Evolutionary conservation across 2,113 vertebrate genomes (phyloP), one percentile per base, ranked within the genome.

Genomic region (Vidua macroura): DNA sequence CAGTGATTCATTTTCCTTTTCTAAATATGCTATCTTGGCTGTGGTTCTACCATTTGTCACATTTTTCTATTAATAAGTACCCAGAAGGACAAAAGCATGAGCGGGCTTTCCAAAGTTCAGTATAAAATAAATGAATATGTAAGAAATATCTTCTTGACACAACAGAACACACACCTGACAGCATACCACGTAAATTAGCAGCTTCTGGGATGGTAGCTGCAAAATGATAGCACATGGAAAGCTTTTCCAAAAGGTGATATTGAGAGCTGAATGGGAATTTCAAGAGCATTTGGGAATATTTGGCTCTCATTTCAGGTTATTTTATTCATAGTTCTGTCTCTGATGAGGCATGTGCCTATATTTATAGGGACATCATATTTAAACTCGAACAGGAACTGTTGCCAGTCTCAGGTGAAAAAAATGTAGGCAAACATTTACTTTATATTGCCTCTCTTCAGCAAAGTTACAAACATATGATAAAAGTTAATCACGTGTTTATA

Each of bases 1-100:
- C 74, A 86, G 92, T 97, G 95, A 97, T 96, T 97, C 91, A 97
- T 96, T 97, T 94, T 91, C 74, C 88, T 90, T 97, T 95, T 89
- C 87, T 94, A 94, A 96, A 96, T 90, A 59, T 84, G 60, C 80
- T 95, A 84, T 93, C 91, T 94, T 96, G 97, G 58, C 89, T 91
- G 37, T 76, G 85, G 73, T 68, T 97, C 86, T 67, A 83, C 80
- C 91, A 95, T 98, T 97, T 97, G 96, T 97, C 96, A 97, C 92
- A 46, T 96, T 95, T 96, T 94, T 92, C 72, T 82, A 92, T 97
- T 96, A 97, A 91, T 95, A 96, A 94, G 66, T 48, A 73, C 43
- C 84, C 85, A 88, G 83, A 96, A 98, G 96, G 95, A 96, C 95
- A 97, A 96, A 97, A 95, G 52, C 93, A 56, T 64, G 60, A 93